Evolutionary conservation across 1,140 invertebrate genomes (phyloP).

Genomic region (Danaus melanippus): DNA sequence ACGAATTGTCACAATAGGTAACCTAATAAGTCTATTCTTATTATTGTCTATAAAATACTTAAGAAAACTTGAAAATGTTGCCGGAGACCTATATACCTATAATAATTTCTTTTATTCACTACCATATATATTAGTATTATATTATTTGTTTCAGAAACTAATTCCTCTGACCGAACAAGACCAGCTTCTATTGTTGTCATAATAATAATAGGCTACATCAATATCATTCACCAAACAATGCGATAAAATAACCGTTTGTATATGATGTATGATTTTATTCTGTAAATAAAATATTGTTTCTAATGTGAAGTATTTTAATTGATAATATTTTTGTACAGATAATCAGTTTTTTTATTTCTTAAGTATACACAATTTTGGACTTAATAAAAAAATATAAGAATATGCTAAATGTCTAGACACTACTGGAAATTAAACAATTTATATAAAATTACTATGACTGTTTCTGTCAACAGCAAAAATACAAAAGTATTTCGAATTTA

Average conservation of each 20-base stretch:
- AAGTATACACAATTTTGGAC: conserved; percentile 7
- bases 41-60: not conserved
- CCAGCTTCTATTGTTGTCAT: conserved; percentile 10
- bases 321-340: conserved; percentile 8
- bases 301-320: conserved; percentile 5
- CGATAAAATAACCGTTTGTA: conserved; percentile 17
- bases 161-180: conserved; percentile 25
- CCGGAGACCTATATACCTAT: no score
- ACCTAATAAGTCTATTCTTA: not conserved
- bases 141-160: conserved; percentile 40
- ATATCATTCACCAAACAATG: conserved; percentile 16
- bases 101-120: no score
- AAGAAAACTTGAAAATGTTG: no score
- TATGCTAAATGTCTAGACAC: no score
- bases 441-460: no score
- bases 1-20: conserved; percentile 50
- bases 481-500: no score
- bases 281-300: conserved; percentile 26
- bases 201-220: conserved; percentile 12
- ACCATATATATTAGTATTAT: no score
- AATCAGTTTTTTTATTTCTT: conserved; percentile 14
- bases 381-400: no score
- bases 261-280: conserved; percentile 11
- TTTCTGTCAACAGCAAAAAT: no score
- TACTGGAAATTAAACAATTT: no score